phyloP scores from a whole-genome alignment of 2,888 invertebrate genomes.

The Anaspis maculata region DNA sequence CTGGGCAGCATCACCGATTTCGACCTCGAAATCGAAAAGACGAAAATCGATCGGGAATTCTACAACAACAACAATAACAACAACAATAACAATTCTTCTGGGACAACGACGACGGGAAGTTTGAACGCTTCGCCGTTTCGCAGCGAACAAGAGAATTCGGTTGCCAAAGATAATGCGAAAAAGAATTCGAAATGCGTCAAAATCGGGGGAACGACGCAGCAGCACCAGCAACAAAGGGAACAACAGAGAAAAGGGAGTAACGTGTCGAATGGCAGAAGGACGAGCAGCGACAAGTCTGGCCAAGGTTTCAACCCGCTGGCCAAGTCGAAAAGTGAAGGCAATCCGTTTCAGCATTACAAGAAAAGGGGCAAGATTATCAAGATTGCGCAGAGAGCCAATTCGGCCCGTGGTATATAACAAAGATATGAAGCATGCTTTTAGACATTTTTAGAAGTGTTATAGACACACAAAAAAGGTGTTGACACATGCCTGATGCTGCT shows the following conservation, averaged over 20 bases:
- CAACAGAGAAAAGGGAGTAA: constrained; percentile 5
- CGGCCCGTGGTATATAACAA: no score
- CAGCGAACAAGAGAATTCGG: no score
- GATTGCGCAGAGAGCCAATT: constrained; percentile 30
- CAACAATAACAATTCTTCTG: no score
- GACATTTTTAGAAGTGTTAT: no score
- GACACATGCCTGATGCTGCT: no score
- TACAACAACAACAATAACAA: constrained; percentile 17
- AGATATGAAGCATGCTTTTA: no score
- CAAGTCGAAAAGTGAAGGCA: constrained; percentile 41
- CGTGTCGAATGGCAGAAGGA: background rate
- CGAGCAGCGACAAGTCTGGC: background rate
- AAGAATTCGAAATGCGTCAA: no score
- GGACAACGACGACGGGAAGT: no score
- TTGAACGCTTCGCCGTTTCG: no score
- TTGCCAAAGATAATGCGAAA: no score
- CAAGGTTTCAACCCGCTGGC: constrained; percentile 18
- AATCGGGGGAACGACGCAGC: no score
- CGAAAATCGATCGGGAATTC: constrained; percentile 28
- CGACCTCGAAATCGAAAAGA: constrained; percentile 31
- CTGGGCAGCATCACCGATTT: constrained; percentile 40
- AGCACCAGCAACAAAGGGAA: constrained; percentile 13
- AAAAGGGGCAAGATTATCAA: constrained; percentile 37
- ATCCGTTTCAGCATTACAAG: constrained; percentile 35
- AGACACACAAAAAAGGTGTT: no score